Evolutionary conservation across 2,888 invertebrate genomes (phyloP).

Genomic region (Athripsodes cinereus): DNA sequence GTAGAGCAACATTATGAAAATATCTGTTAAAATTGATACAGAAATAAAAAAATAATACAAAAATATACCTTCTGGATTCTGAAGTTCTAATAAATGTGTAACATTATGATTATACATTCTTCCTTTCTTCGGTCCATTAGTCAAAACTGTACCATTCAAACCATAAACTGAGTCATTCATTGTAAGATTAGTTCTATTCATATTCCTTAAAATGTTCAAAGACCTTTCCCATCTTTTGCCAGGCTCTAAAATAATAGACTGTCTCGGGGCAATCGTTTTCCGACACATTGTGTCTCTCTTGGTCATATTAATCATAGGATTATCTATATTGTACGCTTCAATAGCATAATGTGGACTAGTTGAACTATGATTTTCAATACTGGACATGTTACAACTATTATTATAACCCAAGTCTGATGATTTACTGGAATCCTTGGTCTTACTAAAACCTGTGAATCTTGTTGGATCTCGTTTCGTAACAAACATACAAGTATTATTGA

Average conservation of each 20-base stretch:
- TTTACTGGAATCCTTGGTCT: not conserved
- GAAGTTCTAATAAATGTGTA: conserved; percentile 47
- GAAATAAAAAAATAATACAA: too few species aligned
- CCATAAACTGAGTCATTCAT: conserved; percentile 27
- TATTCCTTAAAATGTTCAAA: conserved; percentile 51
- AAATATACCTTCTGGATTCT: conserved; percentile 43
- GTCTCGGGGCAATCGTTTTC: not conserved
- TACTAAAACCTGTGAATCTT: not conserved
- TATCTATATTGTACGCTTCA: not conserved
- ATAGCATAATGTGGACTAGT: not conserved
- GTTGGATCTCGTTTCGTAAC: not conserved
- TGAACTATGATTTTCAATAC: not conserved
- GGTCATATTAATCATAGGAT: not conserved
- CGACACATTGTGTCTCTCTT: not conserved
- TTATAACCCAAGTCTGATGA: not conserved
- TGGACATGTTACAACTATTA: not conserved
- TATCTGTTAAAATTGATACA: too few species aligned
- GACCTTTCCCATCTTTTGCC: conserved; percentile 67
- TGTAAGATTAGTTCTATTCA: conserved; percentile 42
- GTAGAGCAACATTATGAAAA: too few species aligned
- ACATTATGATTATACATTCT: conserved; percentile 52
- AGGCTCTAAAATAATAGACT: conserved; percentile 43
- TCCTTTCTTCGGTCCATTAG: conserved; percentile 42
- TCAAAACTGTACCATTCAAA: conserved; percentile 34
- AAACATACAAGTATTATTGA: conserved; percentile 4